Evolutionary conservation across 2,113 vertebrate genomes (phyloP), one percentile per base, ranked within the genome.

Genomic region (Myiozetetes cayanensis): DNA sequence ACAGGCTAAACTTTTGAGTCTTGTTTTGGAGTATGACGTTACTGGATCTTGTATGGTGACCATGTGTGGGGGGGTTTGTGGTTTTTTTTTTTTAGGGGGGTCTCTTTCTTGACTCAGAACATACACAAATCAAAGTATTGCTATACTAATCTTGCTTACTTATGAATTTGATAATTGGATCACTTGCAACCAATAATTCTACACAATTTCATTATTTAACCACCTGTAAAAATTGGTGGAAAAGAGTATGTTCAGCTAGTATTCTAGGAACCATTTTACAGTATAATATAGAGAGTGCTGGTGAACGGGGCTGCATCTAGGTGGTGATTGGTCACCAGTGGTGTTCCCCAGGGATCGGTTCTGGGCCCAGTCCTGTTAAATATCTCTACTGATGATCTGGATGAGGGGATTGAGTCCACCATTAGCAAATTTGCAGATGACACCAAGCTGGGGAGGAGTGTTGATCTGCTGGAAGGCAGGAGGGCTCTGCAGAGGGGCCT

Each of bases 11-110:
- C 14, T 75, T 80, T 10, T 0, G 2, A 35, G 12, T 83, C 5
- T 41, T 17, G 1, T 41, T 85, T 58, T 49, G 28, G 31, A 61
- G 7, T 33, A 9, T 4, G 9, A 53, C 10, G 85, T 16, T 58
- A 23, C 12, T 8, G 66, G 46, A 56, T 35, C 0, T 0, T 8
- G 1, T 71, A 4, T 41, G 39, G 39, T 41, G 12, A 41, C 12
- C 39, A 12, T 41, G 37, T 37, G 37, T 37, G 10, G 30, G 25
- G 17, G 39, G 11, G 17, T 14, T 24, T 14, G 19, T 31, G 7
- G 13, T 50, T 39, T 20, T n/a, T 18, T n/a, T 23, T 47, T 24
- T 37, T 35, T 12, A 8, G 9, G 28, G 22, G 4, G 52, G 33
- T 27, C 25, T 50, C 49, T 50, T 50, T 49, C 12, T 58, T 68